Base-by-base conservation (phyloP, 2,113 vertebrate genomes). In the Meriones unguiculatus region DNA sequence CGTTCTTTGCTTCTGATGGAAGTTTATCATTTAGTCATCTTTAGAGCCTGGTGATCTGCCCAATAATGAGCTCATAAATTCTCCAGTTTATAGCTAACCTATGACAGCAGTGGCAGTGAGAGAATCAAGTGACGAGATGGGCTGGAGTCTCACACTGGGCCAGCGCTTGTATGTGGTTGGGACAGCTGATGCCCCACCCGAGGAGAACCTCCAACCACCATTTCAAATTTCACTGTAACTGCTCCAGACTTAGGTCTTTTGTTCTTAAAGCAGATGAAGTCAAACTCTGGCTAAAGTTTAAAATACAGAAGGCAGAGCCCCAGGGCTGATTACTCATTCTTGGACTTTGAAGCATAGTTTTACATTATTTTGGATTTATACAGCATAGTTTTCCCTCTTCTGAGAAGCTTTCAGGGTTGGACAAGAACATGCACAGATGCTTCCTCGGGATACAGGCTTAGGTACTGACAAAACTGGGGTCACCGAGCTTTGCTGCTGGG, bases 121-220 rank as follows among this genome's bases (percentile, higher is more conserved):
- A 14, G 54, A 57, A 57, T 57, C 54, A 57, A 57, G 54, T 57
- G 54, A 57, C 13, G 54, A 57, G 10, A 14, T 15, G 30, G 50
- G 69, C 30, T 6, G 13, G 62, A 50, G 62, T 18, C 38, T 9
- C 2, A 2, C 1, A 0, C 3, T 0, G 15, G 52, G 64, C 85
- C 15, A 3, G 46, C 2, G 11, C 11, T 57, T 0, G 5, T 4
- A 0, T 4, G 20, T 22, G 77, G 17, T 59, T 30, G 30, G 59
- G 17, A 35, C 8, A 2, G 24, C 5, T 1, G 6, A 7, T 1
- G 11, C 14, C 73, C 11, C 12, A 2, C 25, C 57, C 17, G 4
- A 1, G 62, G 69, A 72, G 38, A 15, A 10, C 13, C 32, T 1
- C 46, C 25, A 4, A 22, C 67, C 10, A n/a, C 52, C 20, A 38